Base-by-base conservation (phyloP, 2,113 vertebrate species). In the Mobula birostris region DNA sequence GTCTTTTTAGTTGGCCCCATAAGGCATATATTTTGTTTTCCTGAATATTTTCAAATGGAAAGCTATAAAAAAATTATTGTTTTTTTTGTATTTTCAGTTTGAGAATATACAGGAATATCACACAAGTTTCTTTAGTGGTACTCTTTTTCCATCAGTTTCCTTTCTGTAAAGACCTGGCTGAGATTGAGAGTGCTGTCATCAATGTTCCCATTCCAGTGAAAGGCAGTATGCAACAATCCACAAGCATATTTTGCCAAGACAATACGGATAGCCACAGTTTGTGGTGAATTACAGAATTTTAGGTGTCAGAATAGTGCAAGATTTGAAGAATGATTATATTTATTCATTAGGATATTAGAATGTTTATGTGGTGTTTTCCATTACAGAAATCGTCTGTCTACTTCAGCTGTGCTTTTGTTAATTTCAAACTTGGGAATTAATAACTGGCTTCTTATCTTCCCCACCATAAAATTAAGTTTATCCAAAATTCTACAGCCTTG, bases 341-440 rank as follows among this genome's bases (percentile, higher is more conserved):
- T 82, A 40, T 19, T 94, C 29, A 36, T 24, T 61, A 85, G 40
- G 94, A 61, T 77, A 29, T 48, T 40, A 36, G 19, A 14, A 8
- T 94, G 94, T 61, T 77, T 40, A 76, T 48, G 24, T 17, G 94
- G 94, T 21, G 24, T 80, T 85, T 48, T 87, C 94, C 77, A 94
- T 61, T 94, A 40, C 32, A 32, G 19, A 63, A 94, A 94, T n/a
- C 56, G 6, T 79, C 77, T 79, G 77, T 14, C 9, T 32, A 27
- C 77, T 79, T 32, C n/a, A 14, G 11, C 36, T 1, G 0, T 12
- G n/a, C 9, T 32, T 79, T 48, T 82, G 36, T 19, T 82, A 21
- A 15, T 17, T 48, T 19, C 48, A 48, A 17, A 48, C 12, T 82
- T 82, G 79, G 40, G 19, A 8, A 24, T 80, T 48, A 32, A 11